Evolutionary conservation across 2,888 invertebrate genomes (phyloP).

Genomic region (Cephus nigrinus): DNA sequence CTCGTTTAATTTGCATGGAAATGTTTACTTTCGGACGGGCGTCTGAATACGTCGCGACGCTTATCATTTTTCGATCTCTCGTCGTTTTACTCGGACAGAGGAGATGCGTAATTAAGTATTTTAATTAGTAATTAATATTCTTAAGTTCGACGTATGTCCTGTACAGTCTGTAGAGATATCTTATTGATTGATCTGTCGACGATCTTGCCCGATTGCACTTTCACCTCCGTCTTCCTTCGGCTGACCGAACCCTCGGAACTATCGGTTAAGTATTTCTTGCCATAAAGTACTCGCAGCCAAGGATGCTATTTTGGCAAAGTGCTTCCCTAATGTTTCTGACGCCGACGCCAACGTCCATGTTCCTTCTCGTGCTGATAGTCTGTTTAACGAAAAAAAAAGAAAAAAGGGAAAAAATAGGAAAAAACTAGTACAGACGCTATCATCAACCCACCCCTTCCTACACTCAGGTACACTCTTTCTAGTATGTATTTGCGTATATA

Average conservation of each 20-base stretch:
- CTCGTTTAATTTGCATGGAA: conserved; percentile 4
- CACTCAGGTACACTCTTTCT: neutral
- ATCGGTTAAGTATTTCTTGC: neutral
- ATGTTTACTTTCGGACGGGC: neutral
- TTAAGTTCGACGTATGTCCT: neutral
- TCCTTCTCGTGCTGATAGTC: neutral
- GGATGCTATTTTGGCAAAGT: conserved; percentile 15
- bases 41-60: neutral
- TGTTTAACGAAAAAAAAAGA: neutral
- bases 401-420: neutral
- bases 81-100: neutral
- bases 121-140: neutral
- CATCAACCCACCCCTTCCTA: neutral
- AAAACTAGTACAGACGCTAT: neutral
- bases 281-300: neutral
- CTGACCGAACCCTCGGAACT: neutral
- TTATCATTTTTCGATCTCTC: neutral
- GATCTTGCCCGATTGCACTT: neutral
- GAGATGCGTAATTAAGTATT: neutral
- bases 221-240: neutral
- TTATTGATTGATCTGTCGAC: neutral
- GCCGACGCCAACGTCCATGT: neutral
- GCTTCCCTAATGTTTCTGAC: conserved; percentile 5
- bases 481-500: too few relatives aligned
- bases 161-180: neutral